Base-by-base conservation (phyloP, 2,113 vertebrate species). In the Crocuta crocuta region DNA sequence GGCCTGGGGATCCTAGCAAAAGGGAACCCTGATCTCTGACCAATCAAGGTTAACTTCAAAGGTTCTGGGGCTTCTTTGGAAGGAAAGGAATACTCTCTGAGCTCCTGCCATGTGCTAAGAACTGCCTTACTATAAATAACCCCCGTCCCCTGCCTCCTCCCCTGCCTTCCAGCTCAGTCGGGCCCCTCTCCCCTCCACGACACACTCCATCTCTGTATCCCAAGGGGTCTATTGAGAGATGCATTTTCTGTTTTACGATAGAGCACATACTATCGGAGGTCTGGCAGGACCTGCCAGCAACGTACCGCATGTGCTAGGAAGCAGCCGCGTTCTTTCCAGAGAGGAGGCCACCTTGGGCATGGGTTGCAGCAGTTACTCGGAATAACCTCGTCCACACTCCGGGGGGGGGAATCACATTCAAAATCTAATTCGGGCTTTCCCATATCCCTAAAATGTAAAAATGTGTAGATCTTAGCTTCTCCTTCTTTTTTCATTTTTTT, bases 291-390 rank as follows among this genome's bases (percentile, higher is more conserved):
- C 0, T 2, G 9, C 17, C n/a, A 10, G 43, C 24, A 7, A 35
- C 0, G 17, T 12, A 10, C 24, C 33, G 43, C 16, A 0, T 4
- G 6, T 10, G 39, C 87, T 33, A 7, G 16, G 10, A 26, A 79
- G 45, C 35, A 3, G n/a, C 74, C 2, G 21, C 24, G 2, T n/a
- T 21, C 21, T 19, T 71, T 21, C 70, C 0, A 0, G 4, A 2
- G 5, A 0, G 4, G 1, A 48, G 26, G 80, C 28, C 16, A 2
- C 48, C 50, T 12, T 48, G 48, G 68, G 9, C 35, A 2, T 2
- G 2, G 23, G 28, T 21, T 23, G 50, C 33, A n/a, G 13, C 15
- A 1, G 31, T 55, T n/a, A 24, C 50, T 24, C n/a, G 13, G 61
- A 17, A 10, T 48, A 55, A 73, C 53, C 35, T 4, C 10, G 3